Evolutionary conservation across 2,113 vertebrate genomes (phyloP), one percentile per base, ranked within the genome.

Genomic region (Myrmophylax atrothorax): DNA sequence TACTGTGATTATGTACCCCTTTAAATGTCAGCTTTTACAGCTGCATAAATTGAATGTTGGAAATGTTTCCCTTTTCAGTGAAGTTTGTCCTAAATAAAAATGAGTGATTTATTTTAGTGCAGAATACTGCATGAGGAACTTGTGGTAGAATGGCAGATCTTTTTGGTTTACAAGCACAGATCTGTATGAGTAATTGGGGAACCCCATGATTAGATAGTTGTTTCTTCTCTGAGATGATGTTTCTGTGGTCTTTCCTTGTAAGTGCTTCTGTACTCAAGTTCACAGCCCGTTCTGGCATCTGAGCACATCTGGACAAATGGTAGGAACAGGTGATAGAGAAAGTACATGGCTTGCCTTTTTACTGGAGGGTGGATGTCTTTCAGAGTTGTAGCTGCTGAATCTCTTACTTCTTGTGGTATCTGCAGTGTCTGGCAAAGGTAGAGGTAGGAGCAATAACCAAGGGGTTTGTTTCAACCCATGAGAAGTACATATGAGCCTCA

Each of bases 1-100:
- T 90, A 44, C 84, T 92, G 92, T 93, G 84, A 89, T 84, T 92
- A 93, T 81, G 47, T 77, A 69, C 55, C 50, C 78, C 74, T 95
- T 95, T 88, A 68, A 77, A 44, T 81, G 46, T 87, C 73, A 81
- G 31, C 44, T 96, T 70, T 59, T 80, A 35, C 49, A 84, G 24
- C 66, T 89, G 37, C 15, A 25, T 20, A 2, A 62, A 19, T 5
- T 62, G 31, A 46, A 26, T 49, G 38, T 42, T 83, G 46, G 81
- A 89, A 90, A 29, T 66, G 58, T 2, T 72, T 26, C 29, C 6
- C 8, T n/a, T 87, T 82, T 78, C 52, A 46, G 0, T 38, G 37
- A 19, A 59, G 44, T 35, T 53, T 62, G n/a, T 10, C 18, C 42
- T 66, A 29, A 62, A 58, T 53, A 35, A 59, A 85, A 90, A 29